Conservation (phyloP, 1,140 invertebrate genomes). For the Tetranychus urticae region DNA sequence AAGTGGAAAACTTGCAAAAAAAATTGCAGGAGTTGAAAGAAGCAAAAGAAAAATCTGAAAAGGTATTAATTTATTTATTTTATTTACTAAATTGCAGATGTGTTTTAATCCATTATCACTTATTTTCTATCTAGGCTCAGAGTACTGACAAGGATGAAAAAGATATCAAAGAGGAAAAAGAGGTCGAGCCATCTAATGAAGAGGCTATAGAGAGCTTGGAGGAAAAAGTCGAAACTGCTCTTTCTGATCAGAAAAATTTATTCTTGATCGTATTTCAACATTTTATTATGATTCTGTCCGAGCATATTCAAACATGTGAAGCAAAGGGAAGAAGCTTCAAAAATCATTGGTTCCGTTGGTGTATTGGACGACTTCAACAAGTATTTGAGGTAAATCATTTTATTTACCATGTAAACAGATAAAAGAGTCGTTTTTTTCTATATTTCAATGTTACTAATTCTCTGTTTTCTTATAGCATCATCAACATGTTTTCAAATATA, state of each 20-base stretch:
- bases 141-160: slow-evolving; percentile 23
- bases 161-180: slow-evolving; percentile 26
- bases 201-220: slow-evolving; percentile 75
- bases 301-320: slow-evolving; percentile 78
- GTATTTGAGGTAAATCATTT: slow-evolving; percentile 60
- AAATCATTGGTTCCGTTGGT: slow-evolving; percentile 92
- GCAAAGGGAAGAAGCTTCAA: slow-evolving; percentile 75
- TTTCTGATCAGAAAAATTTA: slow-evolving; percentile 85
- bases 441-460: slow-evolving; percentile 3
- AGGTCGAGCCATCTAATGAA: slow-evolving; percentile 23
- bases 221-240: slow-evolving; percentile 71
- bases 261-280: slow-evolving; percentile 85
- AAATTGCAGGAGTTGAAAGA: slow-evolving; percentile 41
- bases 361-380: slow-evolving; percentile 76
- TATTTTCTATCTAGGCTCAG: not conserved
- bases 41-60: slow-evolving; percentile 45
- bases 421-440: not conserved
- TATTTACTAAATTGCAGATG: not conserved
- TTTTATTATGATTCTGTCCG: slow-evolving; percentile 93
- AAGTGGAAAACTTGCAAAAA: slow-evolving; percentile 58
- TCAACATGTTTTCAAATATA: slow-evolving; percentile 92
- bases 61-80: not conserved
- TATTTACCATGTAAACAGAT: not conserved
- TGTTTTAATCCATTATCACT: no score
- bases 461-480: slow-evolving; percentile 42